Evolutionary conservation across 2,113 vertebrate genomes (phyloP), one percentile per base, ranked within the genome.

Genomic region (Gymnocephalus cernua): DNA sequence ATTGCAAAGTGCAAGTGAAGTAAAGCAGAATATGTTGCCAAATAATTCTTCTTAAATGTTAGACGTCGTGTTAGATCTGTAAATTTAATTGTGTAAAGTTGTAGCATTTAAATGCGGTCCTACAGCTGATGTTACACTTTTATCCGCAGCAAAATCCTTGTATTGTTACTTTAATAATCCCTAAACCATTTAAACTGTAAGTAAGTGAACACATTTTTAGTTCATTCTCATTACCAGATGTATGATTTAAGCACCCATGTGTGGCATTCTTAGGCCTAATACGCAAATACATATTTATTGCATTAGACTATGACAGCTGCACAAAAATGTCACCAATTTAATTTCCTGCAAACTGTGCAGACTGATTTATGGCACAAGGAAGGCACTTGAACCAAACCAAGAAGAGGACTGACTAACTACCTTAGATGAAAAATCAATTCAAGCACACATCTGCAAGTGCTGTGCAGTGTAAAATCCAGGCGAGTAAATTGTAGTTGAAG

Each of bases 291-390:
- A 56, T 66, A 59, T 73, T 67, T n/a, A 62, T 58, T n/a, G 9
- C 23, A 23, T 67, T 64, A 32, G 14, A n/a, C 8, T 74, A 23
- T 35, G 51, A 71, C 59, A 57, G 54, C 57, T 56, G 54, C 16
- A 44, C 53, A 56, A 56, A 79, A 50, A 58, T 45, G 27, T 35
- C 54, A 32, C 48, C 13, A 54, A 47, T 50, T 61, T 59, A 69
- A 77, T 77, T 65, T 74, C 47, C 51, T 77, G 44, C 12, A 72
- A 87, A 68, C 69, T 76, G 50, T 44, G 61, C 61, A 16, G 74
- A 65, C 76, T 57, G 74, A 83, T 75, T 83, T 71, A 62, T 45
- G 35, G 50, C 48, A 57, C 11, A 1, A 58, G 25, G 25, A 54
- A 45, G 57, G 27, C 19, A 50, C 65, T 79, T 56, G 16, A 71